Base-by-base conservation (phyloP, 2,797 vertebrate genomes). In the Leuciscus waleckii region DNA sequence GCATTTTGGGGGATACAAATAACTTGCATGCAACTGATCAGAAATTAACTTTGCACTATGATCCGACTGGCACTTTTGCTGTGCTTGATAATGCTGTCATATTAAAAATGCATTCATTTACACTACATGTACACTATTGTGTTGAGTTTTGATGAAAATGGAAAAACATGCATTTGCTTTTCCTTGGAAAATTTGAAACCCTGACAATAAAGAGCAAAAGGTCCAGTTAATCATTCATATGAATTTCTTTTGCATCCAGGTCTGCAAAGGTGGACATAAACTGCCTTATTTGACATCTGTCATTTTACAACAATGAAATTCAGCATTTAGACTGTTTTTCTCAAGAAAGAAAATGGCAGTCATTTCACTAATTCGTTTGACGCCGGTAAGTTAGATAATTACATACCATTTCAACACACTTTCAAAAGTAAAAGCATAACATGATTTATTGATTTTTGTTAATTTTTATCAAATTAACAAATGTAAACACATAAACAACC, bases 61-160 rank as follows among this genome's bases (percentile, higher is more conserved):
- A 37, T 49, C 16, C 5, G 14, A 49, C 14, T 49, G 32, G 7
- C 8, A 43, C 19, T 23, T 10, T 61, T 41, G 3, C n/a, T 35
- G 7, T 35, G 5, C 19, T 14, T 17, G 29, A 29, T 10, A 5
- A 70, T 39, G 67, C 5, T 8, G 67, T 41, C 35, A 58, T 56
- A 17, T 29, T 56, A 9, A 29, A 69, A 81, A 68, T 46, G 16
- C 29, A 68, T 17, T n/a, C 8, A 16, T 16, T 67, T 35, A 23
- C 1, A 63, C 21, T 39, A 7, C 32, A 41, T 7, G 29, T 23
- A 2, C 2, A 2, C 0, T 5, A 1, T 0, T 37, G 14, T 0
- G n/a, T 21, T 17, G 46, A 17, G 17, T 29, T 70, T 70, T 8
- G 19, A 21, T 5, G n/a, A 13, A 32, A 46, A 54, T 26, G 0